Evolutionary conservation across 2,888 invertebrate species (phyloP).

Genomic region (Ennomos fuscantarius): DNA sequence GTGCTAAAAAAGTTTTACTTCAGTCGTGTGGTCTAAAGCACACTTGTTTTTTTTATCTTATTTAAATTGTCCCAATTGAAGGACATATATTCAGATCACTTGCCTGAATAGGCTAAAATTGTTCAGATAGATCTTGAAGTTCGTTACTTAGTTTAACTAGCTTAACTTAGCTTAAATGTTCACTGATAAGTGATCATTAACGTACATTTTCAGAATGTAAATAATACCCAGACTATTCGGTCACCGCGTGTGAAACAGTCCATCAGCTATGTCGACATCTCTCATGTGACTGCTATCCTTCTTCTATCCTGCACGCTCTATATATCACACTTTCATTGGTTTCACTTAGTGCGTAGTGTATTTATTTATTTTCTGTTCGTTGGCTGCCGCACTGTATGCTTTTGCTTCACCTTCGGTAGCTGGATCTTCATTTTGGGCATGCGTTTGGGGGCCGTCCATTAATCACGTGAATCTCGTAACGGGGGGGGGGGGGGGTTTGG

Average conservation of each 20-base stretch:
- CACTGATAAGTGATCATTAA: too few species aligned
- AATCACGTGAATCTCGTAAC: too few species aligned
- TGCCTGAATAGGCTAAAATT: too few species aligned
- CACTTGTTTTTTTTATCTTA: too few species aligned
- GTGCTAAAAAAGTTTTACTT: too few species aligned
- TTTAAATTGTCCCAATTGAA: too few species aligned
- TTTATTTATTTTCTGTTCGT: constrained; percentile 41
- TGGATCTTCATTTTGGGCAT: constrained; percentile 33
- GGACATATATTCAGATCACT: too few species aligned
- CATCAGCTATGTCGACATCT: constrained; percentile 74
- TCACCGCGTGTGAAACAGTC: constrained; percentile 48
- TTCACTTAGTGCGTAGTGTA: constrained; percentile 51
- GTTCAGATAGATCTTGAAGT: constrained; percentile 1
- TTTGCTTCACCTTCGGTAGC: constrained; percentile 42
- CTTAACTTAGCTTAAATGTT: too few species aligned
- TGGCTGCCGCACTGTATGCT: constrained; percentile 46
- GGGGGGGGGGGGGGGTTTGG: too few species aligned
- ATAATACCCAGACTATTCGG: constrained; percentile 48
- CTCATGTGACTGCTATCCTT: constrained; percentile 79
- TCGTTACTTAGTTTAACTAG: not conserved
- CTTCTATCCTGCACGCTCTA: constrained; percentile 65
- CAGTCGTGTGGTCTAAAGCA: too few species aligned
- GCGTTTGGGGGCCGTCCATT: constrained; percentile 8
- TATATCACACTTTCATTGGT: constrained; percentile 51
- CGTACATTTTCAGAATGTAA: not conserved